Evolutionary conservation across 2,888 invertebrate species (phyloP).

Genomic region (Charanyca ferruginea): DNA sequence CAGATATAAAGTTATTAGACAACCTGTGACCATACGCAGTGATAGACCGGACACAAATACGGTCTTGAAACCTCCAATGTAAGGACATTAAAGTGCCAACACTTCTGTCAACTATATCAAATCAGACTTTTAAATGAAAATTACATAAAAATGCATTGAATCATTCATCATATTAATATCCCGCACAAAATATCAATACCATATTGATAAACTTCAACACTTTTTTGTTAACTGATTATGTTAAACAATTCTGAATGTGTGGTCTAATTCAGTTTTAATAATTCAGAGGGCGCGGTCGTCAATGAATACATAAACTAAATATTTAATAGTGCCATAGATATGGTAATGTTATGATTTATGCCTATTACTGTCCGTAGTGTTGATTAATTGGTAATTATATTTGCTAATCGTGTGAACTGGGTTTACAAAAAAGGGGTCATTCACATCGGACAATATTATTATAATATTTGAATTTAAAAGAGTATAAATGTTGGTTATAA

Average conservation of each 20-base stretch:
- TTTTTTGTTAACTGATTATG: slow-evolving; percentile 55
- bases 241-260: slow-evolving; percentile 58
- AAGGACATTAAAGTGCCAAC: slow-evolving; percentile 31
- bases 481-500: neutral
- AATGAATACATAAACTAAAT: slow-evolving; percentile 42
- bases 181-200: slow-evolving; percentile 47
- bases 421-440: slow-evolving; percentile 37
- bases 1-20: slow-evolving; percentile 9
- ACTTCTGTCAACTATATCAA: slow-evolving; percentile 22
- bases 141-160: slow-evolving; percentile 50
- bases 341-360: slow-evolving; percentile 70
- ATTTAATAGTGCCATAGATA: slow-evolving; percentile 57
- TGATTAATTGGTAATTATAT: slow-evolving; percentile 61
- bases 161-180: slow-evolving; percentile 58
- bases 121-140: slow-evolving; percentile 47
- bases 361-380: slow-evolving; percentile 56
- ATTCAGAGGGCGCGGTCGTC: slow-evolving; percentile 58
- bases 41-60: slow-evolving; percentile 12
- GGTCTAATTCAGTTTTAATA: slow-evolving; percentile 59
- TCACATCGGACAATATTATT: slow-evolving; percentile 18
- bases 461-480: neutral
- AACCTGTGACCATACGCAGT: neutral
- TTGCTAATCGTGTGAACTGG: slow-evolving; percentile 57
- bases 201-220: slow-evolving; percentile 48
- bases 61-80: slow-evolving; percentile 8